phyloP scores from a whole-genome alignment of 2,888 invertebrate species.

The Hyalella azteca region DNA sequence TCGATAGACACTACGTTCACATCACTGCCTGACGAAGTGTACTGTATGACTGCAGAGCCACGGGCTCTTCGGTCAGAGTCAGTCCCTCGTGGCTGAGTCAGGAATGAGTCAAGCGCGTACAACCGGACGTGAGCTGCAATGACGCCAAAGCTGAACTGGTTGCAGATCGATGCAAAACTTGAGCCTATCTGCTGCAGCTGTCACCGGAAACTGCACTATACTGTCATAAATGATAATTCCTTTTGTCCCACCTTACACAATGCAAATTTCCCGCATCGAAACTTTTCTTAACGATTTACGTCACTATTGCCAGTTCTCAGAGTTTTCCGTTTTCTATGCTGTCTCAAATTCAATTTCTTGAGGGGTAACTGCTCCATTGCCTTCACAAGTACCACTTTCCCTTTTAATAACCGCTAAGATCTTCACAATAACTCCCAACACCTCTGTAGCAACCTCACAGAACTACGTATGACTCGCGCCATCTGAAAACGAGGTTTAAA shows the following conservation, averaged over 20 bases:
- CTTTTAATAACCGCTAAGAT: not conserved
- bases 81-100: slow-evolving; percentile 33
- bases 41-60: slow-evolving; percentile 32
- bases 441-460: no score
- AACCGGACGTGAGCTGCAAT: slow-evolving; percentile 32
- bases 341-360: not conserved
- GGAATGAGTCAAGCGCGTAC: slow-evolving; percentile 29
- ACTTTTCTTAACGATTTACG: not conserved
- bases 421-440: not conserved
- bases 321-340: slow-evolving; percentile 24
- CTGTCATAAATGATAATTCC: not conserved
- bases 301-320: not conserved
- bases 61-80: not conserved
- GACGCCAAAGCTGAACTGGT: slow-evolving; percentile 32
- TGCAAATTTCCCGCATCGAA: slow-evolving; percentile 20
- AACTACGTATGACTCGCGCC: not conserved
- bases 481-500: slow-evolving; percentile 2
- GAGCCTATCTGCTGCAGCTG: slow-evolving; percentile 35
- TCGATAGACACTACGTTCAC: not conserved
- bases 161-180: slow-evolving; percentile 13
- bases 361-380: slow-evolving; percentile 26
- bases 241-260: not conserved
- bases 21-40: slow-evolving; percentile 24
- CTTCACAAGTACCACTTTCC: not conserved
- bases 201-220: slow-evolving; percentile 27